phyloP scores from a whole-genome alignment of 2,888 invertebrate species.

The Osmoderma eremita region DNA sequence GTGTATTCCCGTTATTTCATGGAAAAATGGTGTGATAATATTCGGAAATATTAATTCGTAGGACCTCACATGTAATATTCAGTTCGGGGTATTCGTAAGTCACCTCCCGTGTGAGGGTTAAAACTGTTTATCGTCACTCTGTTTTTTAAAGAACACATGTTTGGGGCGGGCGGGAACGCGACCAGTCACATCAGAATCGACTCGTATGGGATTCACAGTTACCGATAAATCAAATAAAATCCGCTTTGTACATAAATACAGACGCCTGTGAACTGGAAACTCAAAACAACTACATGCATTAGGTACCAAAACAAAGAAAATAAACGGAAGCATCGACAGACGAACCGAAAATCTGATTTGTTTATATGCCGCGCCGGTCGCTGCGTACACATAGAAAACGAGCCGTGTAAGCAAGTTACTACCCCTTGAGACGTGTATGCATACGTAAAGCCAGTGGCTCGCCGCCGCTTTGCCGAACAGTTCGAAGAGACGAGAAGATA shows the following conservation, averaged over 20 bases:
- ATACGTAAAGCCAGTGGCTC: too few species aligned
- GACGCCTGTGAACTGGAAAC: neutral
- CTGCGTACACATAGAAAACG: neutral
- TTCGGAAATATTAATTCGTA: too few species aligned
- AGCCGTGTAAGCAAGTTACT: too few species aligned
- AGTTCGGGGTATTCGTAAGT: too few species aligned
- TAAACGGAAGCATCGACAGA: conserved; percentile 21
- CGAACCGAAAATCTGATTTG: conserved; percentile 22
- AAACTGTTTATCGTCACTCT: conserved; percentile 10
- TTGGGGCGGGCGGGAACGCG: neutral
- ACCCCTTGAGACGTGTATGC: too few species aligned
- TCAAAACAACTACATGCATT: conserved; percentile 25
- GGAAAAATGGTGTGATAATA: too few species aligned
- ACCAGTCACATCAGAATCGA: conserved; percentile 14
- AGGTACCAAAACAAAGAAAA: conserved; percentile 26
- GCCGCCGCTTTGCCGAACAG: too few species aligned
- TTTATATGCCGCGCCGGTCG: conserved; percentile 5
- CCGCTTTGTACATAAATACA: conserved; percentile 2
- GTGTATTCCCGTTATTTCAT: too few species aligned
- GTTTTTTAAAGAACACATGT: conserved; percentile 5
- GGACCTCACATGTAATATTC: too few species aligned
- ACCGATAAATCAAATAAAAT: conserved; percentile 27
- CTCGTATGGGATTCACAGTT: conserved; percentile 23
- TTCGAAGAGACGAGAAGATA: too few species aligned
- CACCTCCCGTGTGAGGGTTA: too few species aligned